These are phyloP conservation scores for Ostrea edulis DNA, from an alignment of 1,140 invertebrate species.

Conservation along the genomic window DNA sequence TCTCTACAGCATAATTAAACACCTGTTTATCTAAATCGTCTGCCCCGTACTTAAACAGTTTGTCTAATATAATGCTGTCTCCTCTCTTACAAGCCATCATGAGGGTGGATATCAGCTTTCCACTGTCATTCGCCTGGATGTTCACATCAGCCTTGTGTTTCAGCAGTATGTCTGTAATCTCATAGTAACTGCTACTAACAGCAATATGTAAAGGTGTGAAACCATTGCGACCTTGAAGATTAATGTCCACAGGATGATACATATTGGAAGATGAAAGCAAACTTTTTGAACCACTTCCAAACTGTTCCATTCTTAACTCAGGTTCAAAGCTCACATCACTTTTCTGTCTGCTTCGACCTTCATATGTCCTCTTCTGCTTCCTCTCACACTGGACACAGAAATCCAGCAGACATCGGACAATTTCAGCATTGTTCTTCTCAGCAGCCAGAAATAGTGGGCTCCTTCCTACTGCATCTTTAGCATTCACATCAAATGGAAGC, in stretches of 20 bases:
- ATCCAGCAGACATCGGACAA: slow-evolving; percentile 80
- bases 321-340: not conserved
- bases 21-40: slow-evolving; percentile 92
- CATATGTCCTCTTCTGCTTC: not conserved
- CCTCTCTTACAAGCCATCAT: slow-evolving; percentile 87
- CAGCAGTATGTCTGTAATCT: slow-evolving; percentile 87
- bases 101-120: slow-evolving; percentile 80
- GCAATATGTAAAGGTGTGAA: slow-evolving; percentile 66
- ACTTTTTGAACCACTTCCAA: not conserved
- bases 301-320: slow-evolving; percentile 41
- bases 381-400: slow-evolving; percentile 86
- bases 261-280: not conserved
- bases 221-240: slow-evolving; percentile 57
- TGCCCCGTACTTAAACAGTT: slow-evolving; percentile 92
- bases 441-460: slow-evolving; percentile 73
- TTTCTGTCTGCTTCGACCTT: not conserved
- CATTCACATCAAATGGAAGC: slow-evolving; percentile 68
- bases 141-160: slow-evolving; percentile 84
- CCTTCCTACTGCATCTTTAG: slow-evolving; percentile 67
- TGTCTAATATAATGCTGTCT: slow-evolving; percentile 83
- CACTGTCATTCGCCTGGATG: slow-evolving; percentile 68
- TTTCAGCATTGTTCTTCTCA: slow-evolving; percentile 63
- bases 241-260: slow-evolving; percentile 59
- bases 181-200: slow-evolving; percentile 87
- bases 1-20: slow-evolving; percentile 85